Percentiles rank a stretch among this genome's conserved stretches.
Conservation (phyloP, 2,888 invertebrate species). For the Acanthosepion pharaonis region DNA sequence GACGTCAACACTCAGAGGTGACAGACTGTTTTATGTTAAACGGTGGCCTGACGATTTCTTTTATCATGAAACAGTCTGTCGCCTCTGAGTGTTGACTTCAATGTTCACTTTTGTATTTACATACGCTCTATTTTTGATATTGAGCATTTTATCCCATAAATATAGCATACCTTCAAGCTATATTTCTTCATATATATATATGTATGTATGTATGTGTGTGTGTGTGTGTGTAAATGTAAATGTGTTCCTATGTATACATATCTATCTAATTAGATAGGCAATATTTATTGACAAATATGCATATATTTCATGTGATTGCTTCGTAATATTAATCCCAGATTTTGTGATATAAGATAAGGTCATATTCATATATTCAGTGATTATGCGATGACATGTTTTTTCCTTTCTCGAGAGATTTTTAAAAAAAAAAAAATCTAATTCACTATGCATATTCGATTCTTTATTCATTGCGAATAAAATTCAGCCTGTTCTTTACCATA, state of each 20-base stretch:
- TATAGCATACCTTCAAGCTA: too few species aligned
- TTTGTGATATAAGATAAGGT: not conserved
- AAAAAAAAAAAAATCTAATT: not conserved
- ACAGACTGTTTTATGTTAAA: too few species aligned
- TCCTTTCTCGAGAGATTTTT: not conserved
- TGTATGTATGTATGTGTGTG: too few species aligned
- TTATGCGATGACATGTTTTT: not conserved
- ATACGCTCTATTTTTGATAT: too few species aligned
- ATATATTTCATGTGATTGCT: not conserved
- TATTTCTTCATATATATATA: too few species aligned
- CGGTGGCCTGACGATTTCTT: too few species aligned
- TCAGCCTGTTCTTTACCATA: not conserved
- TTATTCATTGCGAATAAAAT: not conserved
- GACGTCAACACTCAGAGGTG: too few species aligned
- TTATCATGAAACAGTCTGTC: too few species aligned
- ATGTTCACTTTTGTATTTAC: too few species aligned
- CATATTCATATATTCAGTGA: not conserved
- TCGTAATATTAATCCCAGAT: not conserved
- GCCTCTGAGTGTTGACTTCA: too few species aligned
- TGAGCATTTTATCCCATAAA: too few species aligned
- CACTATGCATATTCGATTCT: conserved; percentile 8
- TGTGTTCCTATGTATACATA: not conserved
- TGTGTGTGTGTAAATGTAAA: too few species aligned
- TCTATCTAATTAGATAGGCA: not conserved
- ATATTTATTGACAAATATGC: conserved; percentile 33